These are phyloP conservation scores for Sternotherus odoratus DNA, from an alignment of 2,797 vertebrate species.

Conservation along the genomic window DNA sequence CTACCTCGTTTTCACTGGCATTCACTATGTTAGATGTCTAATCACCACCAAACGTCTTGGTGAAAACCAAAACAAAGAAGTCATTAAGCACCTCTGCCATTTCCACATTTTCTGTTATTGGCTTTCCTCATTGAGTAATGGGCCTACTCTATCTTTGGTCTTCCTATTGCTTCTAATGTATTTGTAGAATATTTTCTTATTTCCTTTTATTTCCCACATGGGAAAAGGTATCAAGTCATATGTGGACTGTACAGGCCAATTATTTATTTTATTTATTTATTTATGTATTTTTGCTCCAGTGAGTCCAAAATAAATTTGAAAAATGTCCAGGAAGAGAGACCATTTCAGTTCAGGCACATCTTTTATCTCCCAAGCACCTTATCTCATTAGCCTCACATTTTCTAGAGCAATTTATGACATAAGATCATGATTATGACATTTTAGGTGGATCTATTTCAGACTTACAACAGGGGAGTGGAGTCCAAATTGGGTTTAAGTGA, in stretches of 20 bases:
- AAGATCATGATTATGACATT: rapidly evolving
- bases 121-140: no score
- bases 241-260: neutral
- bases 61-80: no score
- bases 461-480: neutral
- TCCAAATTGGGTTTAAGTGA: neutral
- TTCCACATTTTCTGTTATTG: no score
- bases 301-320: neutral
- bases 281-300: neutral
- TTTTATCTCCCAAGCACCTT: neutral
- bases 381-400: neutral
- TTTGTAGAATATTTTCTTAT: no score
- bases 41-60: no score
- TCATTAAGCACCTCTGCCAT: no score
- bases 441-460: neutral
- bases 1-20: no score
- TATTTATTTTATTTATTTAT: neutral
- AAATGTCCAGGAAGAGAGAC: neutral
- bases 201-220: neutral
- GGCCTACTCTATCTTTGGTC: no score
- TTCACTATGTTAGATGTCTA: no score
- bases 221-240: neutral
- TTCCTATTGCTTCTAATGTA: no score
- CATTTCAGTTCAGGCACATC: neutral
- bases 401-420: neutral